These are phyloP conservation scores for Erebia palarica DNA, from an alignment of 2,888 invertebrate genomes.

Conservation along the genomic window DNA sequence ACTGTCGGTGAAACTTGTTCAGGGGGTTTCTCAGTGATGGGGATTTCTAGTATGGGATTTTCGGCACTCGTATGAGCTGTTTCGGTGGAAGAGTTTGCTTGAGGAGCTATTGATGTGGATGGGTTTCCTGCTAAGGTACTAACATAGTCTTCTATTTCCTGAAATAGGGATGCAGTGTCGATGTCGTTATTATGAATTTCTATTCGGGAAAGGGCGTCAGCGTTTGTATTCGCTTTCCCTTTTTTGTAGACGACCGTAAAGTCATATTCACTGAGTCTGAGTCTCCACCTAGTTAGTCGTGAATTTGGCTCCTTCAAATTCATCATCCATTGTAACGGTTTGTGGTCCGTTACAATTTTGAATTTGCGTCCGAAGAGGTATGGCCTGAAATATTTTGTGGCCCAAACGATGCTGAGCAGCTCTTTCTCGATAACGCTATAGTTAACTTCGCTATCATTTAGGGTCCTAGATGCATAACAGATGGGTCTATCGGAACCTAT, in stretches of 20 bases:
- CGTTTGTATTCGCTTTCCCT: slow-evolving; percentile 25
- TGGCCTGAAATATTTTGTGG: slow-evolving; percentile 9
- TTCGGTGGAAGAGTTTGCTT: too few species aligned
- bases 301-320: slow-evolving; percentile 52
- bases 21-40: too few species aligned
- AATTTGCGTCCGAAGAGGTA: slow-evolving; percentile 40
- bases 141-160: too few species aligned
- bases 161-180: too few species aligned
- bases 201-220: slow-evolving; percentile 30
- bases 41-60: too few species aligned
- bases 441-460: slow-evolving; percentile 39
- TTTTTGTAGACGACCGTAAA: too few species aligned
- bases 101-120: too few species aligned
- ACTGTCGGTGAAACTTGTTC: too few species aligned
- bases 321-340: slow-evolving; percentile 42
- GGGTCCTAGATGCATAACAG: slow-evolving; percentile 41
- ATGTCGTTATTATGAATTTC: slow-evolving; percentile 19
- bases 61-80: too few species aligned
- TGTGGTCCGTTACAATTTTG: slow-evolving; percentile 36
- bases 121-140: too few species aligned
- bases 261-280: slow-evolving; percentile 34
- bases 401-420: slow-evolving; percentile 48
- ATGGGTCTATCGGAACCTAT: slow-evolving; percentile 41
- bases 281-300: slow-evolving; percentile 34
- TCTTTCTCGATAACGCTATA: slow-evolving; percentile 52